Conservation (phyloP, 2,113 vertebrate genomes). For the Anguilla japonica region DNA sequence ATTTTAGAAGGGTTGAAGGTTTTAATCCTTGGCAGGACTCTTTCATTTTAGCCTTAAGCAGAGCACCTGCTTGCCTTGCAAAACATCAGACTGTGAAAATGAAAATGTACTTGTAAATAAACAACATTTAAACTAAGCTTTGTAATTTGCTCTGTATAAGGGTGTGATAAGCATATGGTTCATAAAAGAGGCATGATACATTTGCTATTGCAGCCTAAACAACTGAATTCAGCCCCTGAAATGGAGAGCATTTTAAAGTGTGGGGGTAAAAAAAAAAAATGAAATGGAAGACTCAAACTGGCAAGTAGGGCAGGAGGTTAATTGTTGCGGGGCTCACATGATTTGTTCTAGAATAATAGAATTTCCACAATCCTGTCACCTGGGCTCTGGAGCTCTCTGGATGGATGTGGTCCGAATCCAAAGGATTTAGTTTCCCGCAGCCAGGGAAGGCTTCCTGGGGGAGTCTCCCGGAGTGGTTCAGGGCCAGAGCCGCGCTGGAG, state of each 20-base stretch:
- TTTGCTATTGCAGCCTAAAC: neutral
- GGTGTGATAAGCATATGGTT: neutral
- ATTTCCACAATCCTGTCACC: slow-evolving; percentile 32
- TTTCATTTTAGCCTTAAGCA: neutral
- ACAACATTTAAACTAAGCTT: no score
- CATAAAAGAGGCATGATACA: neutral
- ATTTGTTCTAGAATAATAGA: slow-evolving; percentile 31
- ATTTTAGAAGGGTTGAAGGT: neutral
- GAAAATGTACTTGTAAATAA: neutral
- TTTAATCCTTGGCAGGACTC: neutral
- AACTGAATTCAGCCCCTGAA: slow-evolving; percentile 18
- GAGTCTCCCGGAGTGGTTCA: slow-evolving; percentile 27
- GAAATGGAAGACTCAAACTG: slow-evolving; percentile 31
- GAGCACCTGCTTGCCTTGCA: neutral
- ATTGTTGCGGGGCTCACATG: slow-evolving; percentile 6
- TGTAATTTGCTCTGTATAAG: no score
- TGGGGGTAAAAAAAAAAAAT: slow-evolving; percentile 14
- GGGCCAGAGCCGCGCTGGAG: neutral
- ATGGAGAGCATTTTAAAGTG: slow-evolving; percentile 42
- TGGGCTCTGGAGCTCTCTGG: slow-evolving; percentile 6
- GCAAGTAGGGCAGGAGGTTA: slow-evolving; percentile 2
- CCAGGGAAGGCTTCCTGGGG: neutral
- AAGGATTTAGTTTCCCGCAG: slow-evolving; percentile 32
- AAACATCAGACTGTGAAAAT: neutral
- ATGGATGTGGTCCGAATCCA: slow-evolving; percentile 30